Evolutionary conservation across 2,113 vertebrate species (phyloP).

Genomic region (Nycticryphes semicollaris): DNA sequence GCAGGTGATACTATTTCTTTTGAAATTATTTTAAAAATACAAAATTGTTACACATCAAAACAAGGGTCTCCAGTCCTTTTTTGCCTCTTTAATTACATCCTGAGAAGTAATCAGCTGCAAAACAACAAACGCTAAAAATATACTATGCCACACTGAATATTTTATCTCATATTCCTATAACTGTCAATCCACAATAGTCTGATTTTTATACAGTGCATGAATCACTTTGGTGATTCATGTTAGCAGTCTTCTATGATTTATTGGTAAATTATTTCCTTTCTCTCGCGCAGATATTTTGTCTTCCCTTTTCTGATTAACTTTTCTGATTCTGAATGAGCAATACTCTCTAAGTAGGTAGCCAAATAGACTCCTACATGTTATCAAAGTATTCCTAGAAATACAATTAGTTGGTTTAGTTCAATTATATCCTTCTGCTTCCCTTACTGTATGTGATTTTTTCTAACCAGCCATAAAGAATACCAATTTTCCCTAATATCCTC

Average conservation of each 20-base stretch:
- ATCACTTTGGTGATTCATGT: slow-evolving; percentile 70
- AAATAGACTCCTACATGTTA: background rate
- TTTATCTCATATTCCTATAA: slow-evolving; percentile 71
- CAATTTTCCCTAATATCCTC: background rate
- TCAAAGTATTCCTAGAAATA: slow-evolving; percentile 45
- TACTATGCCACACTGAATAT: slow-evolving; percentile 60
- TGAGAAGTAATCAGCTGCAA: slow-evolving; percentile 69
- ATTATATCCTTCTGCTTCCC: background rate
- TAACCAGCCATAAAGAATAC: background rate
- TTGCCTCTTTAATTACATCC: slow-evolving; percentile 73
- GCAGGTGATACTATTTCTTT: slow-evolving; percentile 3
- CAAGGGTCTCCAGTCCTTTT: slow-evolving; percentile 44
- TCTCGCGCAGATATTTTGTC: slow-evolving; percentile 56
- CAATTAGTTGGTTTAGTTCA: slow-evolving; percentile 33
- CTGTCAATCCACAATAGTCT: slow-evolving; percentile 63
- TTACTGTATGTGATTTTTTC: background rate
- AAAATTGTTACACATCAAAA: slow-evolving; percentile 30
- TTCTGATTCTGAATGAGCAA: slow-evolving; percentile 60
- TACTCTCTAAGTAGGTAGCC: slow-evolving; percentile 51
- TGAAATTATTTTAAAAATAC: slow-evolving; percentile 36
- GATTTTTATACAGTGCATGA: slow-evolving; percentile 66
- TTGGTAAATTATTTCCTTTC: slow-evolving; percentile 70
- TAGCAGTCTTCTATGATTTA: slow-evolving; percentile 63
- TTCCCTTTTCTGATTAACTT: slow-evolving; percentile 68
- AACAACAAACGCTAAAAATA: slow-evolving; percentile 63